Evolutionary conservation across 2,113 vertebrate genomes (phyloP).

Genomic region (Anhinga anhinga): DNA sequence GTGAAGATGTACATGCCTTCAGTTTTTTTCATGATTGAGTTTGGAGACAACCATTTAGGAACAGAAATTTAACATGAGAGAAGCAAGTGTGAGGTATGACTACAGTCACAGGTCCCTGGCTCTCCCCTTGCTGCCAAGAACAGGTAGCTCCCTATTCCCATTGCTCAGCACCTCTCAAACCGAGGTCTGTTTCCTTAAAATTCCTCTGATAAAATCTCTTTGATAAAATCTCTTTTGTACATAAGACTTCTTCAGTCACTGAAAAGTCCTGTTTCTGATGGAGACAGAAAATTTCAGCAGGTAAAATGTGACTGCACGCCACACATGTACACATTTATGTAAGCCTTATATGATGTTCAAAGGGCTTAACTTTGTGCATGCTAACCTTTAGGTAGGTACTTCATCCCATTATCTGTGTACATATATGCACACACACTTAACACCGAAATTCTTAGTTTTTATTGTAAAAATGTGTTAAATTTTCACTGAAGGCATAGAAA

Average conservation of each 20-base stretch:
- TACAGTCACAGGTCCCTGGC: background rate
- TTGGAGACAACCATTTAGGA: background rate
- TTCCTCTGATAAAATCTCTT: background rate
- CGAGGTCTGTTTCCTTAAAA: background rate
- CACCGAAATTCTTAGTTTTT: background rate
- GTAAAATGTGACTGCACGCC: background rate
- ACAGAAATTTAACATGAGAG: background rate
- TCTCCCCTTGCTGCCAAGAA: background rate
- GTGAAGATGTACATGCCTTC: background rate
- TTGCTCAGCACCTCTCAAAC: background rate
- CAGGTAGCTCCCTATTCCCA: background rate
- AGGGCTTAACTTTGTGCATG: background rate
- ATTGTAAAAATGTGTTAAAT: background rate
- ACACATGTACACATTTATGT: background rate
- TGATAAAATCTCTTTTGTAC: background rate
- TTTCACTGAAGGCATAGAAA: background rate
- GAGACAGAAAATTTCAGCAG: background rate
- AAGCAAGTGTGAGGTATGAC: background rate
- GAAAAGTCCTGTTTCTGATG: background rate
- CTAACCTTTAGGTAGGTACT: background rate
- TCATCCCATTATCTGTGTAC: background rate
- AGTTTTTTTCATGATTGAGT: background rate
- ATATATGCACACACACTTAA: accelerated
- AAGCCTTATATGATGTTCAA: background rate
- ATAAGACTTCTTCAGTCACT: background rate